Evolutionary conservation across 2,888 invertebrate species (phyloP).

Genomic region (Drosophila nr. medialis): DNA sequence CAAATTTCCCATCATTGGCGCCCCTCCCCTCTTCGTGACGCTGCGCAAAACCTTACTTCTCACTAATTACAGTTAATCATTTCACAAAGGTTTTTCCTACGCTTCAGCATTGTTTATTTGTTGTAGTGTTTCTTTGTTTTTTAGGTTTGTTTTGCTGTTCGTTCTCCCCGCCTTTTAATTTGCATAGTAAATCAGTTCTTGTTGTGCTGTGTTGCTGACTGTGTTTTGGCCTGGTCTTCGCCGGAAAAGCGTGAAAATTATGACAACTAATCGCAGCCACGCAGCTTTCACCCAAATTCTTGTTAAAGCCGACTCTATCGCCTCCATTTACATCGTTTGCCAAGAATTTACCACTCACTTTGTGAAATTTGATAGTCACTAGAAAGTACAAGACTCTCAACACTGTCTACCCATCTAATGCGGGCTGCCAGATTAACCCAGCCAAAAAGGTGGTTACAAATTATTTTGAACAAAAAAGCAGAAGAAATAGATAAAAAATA

Average conservation of each 20-base stretch:
- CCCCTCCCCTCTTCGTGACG: conserved; percentile 49
- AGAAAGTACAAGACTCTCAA: conserved; percentile 52
- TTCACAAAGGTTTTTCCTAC: conserved; percentile 60
- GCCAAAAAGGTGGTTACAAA: not conserved
- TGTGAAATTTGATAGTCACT: conserved; percentile 68
- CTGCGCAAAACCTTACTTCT: conserved; percentile 52
- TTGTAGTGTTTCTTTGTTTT: not conserved
- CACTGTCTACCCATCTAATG: not conserved
- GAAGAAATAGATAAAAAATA: not conserved
- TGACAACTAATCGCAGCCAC: conserved; percentile 70
- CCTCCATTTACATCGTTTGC: conserved; percentile 73
- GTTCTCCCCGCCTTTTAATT: conserved; percentile 67
- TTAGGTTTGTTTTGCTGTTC: not conserved
- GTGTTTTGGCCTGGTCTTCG: conserved; percentile 34
- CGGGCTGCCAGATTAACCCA: not conserved
- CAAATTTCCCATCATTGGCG: conserved; percentile 27
- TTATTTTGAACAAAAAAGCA: not conserved
- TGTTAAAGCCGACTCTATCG: conserved; percentile 57
- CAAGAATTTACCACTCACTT: conserved; percentile 70
- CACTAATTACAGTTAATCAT: conserved; percentile 73
- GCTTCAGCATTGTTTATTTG: conserved; percentile 13
- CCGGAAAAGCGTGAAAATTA: conserved; percentile 78
- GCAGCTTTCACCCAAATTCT: conserved; percentile 69
- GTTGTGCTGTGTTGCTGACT: conserved; percentile 19
- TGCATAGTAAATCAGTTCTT: conserved; percentile 77